Percentiles rank a stretch among this genome's conserved stretches.
Evolutionary conservation across 2,888 invertebrate genomes (phyloP).

Genomic region (Automeris io): DNA sequence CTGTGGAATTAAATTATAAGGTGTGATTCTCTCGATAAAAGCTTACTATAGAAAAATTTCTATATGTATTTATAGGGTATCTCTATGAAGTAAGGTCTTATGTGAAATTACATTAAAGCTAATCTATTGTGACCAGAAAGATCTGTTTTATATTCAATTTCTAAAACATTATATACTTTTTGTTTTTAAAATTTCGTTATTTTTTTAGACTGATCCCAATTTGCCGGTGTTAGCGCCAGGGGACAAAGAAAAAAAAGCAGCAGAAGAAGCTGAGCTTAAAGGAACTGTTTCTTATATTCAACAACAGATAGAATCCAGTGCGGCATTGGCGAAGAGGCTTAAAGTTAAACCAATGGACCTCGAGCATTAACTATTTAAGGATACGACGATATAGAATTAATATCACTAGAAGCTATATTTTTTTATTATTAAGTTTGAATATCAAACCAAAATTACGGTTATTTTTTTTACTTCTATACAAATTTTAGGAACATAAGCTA

Average conservation of each 20-base stretch:
- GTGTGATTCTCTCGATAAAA: too few relatives aligned
- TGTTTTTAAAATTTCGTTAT: slow-evolving; percentile 3
- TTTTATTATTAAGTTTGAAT: background rate
- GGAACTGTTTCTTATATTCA: slow-evolving; percentile 88
- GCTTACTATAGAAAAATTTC: too few relatives aligned
- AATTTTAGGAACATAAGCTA: background rate
- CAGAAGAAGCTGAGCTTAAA: slow-evolving; percentile 78
- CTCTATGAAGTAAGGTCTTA: too few relatives aligned
- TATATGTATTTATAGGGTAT: too few relatives aligned
- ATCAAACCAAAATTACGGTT: background rate
- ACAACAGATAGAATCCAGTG: slow-evolving; percentile 84
- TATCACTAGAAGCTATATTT: too few relatives aligned
- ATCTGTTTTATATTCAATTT: too few relatives aligned
- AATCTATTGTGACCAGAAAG: too few relatives aligned
- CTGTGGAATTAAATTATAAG: too few relatives aligned
- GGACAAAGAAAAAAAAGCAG: slow-evolving; percentile 86
- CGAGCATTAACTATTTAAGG: background rate
- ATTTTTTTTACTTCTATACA: background rate
- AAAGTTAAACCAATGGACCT: slow-evolving; percentile 70
- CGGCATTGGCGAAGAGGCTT: slow-evolving; percentile 74
- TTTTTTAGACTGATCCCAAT: slow-evolving; percentile 72
- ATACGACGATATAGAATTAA: too few relatives aligned
- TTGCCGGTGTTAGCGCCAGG: slow-evolving; percentile 89
- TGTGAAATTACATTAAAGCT: too few relatives aligned
- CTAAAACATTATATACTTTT: background rate